A percentile compares a stretch with the other conserved stretches of the same genome.
These are phyloP conservation scores for Lordiphosa clarofinis DNA, from an alignment of 1,140 invertebrate species.

Conservation along the genomic window DNA sequence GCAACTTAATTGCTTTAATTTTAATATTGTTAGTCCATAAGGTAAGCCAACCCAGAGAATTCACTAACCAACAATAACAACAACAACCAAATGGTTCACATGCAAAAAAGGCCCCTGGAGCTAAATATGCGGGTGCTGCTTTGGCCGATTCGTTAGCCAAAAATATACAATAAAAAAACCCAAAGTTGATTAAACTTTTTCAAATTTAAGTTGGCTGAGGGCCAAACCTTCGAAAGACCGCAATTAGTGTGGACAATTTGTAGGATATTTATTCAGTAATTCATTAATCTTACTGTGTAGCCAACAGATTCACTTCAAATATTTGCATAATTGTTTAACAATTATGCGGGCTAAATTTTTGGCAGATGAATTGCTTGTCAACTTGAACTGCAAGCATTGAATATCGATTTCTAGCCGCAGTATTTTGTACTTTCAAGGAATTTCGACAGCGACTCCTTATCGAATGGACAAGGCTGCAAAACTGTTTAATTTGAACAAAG, in stretches of 20 bases:
- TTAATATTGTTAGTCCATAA: slow-evolving; percentile 77
- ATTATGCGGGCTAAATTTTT: neutral
- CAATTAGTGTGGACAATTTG: slow-evolving; percentile 2
- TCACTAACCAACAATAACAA: slow-evolving; percentile 11
- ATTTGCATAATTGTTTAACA: slow-evolving; percentile 4
- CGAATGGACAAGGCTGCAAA: no score
- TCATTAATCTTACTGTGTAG: slow-evolving; percentile 7
- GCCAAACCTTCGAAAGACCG: slow-evolving; percentile 8
- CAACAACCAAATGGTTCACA: slow-evolving; percentile 15
- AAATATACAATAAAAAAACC: neutral
- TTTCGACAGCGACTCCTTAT: no score
- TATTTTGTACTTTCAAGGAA: no score
- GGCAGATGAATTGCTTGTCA: no score
- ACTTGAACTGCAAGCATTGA: no score
- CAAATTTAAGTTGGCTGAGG: slow-evolving; percentile 27
- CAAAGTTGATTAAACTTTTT: slow-evolving; percentile 50
- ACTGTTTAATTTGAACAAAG: no score
- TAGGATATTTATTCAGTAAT: neutral
- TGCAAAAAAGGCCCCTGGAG: slow-evolving; percentile 32
- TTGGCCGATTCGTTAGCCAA: slow-evolving; percentile 33
- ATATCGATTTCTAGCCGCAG: no score
- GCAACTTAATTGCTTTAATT: slow-evolving; percentile 78
- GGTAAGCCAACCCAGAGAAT: slow-evolving; percentile 48
- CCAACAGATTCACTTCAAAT: neutral
- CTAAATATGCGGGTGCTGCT: slow-evolving; percentile 57